Base-by-base conservation (phyloP, 1,140 invertebrate genomes). In the Drosophila sp. region DNA sequence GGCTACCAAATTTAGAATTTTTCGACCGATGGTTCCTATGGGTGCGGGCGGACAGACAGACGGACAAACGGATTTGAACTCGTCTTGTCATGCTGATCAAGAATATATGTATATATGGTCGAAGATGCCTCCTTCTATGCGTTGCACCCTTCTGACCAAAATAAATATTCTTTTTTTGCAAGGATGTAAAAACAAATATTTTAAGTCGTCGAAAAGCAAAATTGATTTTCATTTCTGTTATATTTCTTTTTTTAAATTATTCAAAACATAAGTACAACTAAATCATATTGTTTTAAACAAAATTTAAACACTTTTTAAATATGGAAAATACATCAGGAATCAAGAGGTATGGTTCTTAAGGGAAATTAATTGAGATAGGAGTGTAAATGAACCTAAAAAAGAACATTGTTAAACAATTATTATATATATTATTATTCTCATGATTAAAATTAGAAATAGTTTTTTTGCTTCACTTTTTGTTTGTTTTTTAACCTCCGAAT, bases 361-460 rank as follows among this genome's bases (percentile, higher is more conserved):
- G 72, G 6, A 69, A 75, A 75, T 71, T 41, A 33, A 58, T 64
- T 54, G 55, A 40, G n/a, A 65, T 70, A 68, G 32, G 30, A 66
- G 38, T 35, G 47, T 55, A 54, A 79, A 67, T 85, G 63, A 76
- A 79, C 70, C 66, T 83, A 89, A 83, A 67, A 11, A 44, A 50
- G 44, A 50, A 63, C 61, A 80, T 87, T 89, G 72, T 89, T 86
- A 86, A 86, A 86, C 83, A 86, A 87, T 69, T 69, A 73, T 77
- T 74, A 38, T 65, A 17, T 25, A 50, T 57, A 35, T 58, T 80
- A 77, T 82, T 68, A 79, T 87, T 73, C 87, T 76, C 66, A 73
- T 80, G 73, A 69, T 84, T 70, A 80, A 89, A 50, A 85, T 90
- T 89, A 84, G 80, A 77, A 90, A 89, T 89, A 66, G 73, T 60